Conservation (phyloP, 2,113 vertebrate species). For the Cynoglossus semilaevis region DNA sequence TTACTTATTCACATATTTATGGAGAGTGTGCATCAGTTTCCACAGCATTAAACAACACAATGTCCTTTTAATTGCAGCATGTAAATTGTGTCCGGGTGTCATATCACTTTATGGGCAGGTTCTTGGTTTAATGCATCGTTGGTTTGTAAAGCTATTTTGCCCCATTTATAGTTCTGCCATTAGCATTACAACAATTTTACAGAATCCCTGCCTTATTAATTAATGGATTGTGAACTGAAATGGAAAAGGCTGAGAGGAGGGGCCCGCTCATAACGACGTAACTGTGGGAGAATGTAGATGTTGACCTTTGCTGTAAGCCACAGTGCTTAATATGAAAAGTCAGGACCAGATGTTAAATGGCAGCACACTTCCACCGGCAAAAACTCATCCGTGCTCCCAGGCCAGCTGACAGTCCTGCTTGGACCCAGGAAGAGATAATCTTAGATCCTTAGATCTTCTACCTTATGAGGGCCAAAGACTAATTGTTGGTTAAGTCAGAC, state of each 20-base stretch:
- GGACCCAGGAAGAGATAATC: too few relatives aligned
- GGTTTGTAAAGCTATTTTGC: constrained; percentile 18
- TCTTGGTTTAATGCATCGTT: constrained; percentile 6
- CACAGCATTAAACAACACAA: constrained; percentile 8
- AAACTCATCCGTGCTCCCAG: constrained; percentile 3
- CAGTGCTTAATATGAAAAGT: not conserved
- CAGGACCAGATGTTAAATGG: not conserved
- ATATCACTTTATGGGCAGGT: constrained; percentile 12
- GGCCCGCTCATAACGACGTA: not conserved
- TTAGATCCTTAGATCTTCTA: too few relatives aligned
- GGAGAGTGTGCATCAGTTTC: constrained; percentile 8
- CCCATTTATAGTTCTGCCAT: not conserved
- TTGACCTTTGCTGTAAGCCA: constrained; percentile 13
- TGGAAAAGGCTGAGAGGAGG: constrained; percentile 1
- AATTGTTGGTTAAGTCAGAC: constrained; percentile 36
- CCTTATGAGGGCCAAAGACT: constrained; percentile 20
- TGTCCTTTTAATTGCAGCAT: constrained; percentile 15
- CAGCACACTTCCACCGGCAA: not conserved
- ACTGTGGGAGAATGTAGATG: not conserved
- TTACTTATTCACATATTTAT: constrained; percentile 43
- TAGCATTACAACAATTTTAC: constrained; percentile 5
- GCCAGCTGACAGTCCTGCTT: not conserved
- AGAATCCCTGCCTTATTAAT: constrained; percentile 12
- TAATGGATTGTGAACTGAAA: constrained; percentile 21
- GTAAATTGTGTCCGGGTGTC: constrained; percentile 12